Conservation (phyloP, 2,888 invertebrate species). For the Cloeon dipterum region DNA sequence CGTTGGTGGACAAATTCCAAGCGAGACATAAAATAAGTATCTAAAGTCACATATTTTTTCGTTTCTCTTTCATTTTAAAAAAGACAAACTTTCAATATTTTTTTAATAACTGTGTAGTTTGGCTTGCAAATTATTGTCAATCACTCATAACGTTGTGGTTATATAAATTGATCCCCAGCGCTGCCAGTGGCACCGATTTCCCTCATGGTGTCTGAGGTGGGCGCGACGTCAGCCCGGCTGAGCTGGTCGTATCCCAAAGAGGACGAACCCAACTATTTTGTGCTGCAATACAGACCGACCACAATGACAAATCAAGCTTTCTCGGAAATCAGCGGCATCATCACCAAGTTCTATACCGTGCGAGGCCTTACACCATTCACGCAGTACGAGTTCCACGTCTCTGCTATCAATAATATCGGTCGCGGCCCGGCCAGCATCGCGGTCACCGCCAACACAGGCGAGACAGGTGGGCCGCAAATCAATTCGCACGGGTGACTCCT, state of each 20-base stretch:
- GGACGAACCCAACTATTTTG: slow-evolving; percentile 80
- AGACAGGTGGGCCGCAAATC: slow-evolving; percentile 91
- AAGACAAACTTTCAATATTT: too few relatives aligned
- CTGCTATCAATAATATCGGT: slow-evolving; percentile 86
- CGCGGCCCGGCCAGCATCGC: slow-evolving; percentile 73
- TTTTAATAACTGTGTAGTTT: too few relatives aligned
- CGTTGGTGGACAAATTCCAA: too few relatives aligned
- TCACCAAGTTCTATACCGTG: slow-evolving; percentile 79
- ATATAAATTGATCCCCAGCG: slow-evolving; percentile 35
- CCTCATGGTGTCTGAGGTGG: slow-evolving; percentile 78
- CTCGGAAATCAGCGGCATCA: slow-evolving; percentile 81
- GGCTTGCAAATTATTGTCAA: too few relatives aligned
- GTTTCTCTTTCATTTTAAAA: too few relatives aligned
- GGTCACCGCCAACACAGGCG: slow-evolving; percentile 82
- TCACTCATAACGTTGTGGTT: too few relatives aligned
- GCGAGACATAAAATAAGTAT: too few relatives aligned
- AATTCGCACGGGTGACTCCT: too few relatives aligned
- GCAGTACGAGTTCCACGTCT: slow-evolving; percentile 88
- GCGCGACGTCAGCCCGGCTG: slow-evolving; percentile 76
- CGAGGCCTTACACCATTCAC: slow-evolving; percentile 80
- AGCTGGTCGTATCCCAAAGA: slow-evolving; percentile 70
- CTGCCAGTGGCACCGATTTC: slow-evolving; percentile 77
- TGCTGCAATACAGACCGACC: slow-evolving; percentile 91
- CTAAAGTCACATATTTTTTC: too few relatives aligned
- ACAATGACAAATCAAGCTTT: slow-evolving; percentile 78